These are phyloP conservation scores for Cerastoderma edule DNA, from an alignment of 2,888 invertebrate species.

Conservation along the genomic window DNA sequence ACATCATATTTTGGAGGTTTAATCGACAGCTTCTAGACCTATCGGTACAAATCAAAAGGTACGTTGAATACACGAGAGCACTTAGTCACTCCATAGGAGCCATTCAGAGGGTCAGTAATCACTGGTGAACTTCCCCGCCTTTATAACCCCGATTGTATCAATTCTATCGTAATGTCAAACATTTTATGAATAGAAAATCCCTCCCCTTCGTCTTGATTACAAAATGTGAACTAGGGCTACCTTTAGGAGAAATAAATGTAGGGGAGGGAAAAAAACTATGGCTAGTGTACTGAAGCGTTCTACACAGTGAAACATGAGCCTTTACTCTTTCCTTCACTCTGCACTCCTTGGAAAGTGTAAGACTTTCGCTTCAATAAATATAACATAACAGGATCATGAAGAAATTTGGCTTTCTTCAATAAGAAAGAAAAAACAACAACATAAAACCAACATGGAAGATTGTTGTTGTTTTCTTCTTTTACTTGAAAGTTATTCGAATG, in stretches of 20 bases:
- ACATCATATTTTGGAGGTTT: slow-evolving; percentile 57
- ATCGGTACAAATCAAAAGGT: slow-evolving; percentile 46
- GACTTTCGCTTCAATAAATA: too few relatives aligned
- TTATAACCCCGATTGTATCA: slow-evolving; percentile 53
- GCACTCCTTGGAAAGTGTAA: too few relatives aligned
- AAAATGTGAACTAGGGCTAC: slow-evolving; percentile 20
- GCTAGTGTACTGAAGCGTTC: slow-evolving; percentile 38
- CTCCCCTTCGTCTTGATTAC: slow-evolving; percentile 47
- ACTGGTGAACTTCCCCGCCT: slow-evolving; percentile 57
- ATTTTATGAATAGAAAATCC: slow-evolving; percentile 57
- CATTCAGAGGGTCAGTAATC: slow-evolving; percentile 63
- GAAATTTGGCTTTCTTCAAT: too few relatives aligned
- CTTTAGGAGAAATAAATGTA: slow-evolving; percentile 7
- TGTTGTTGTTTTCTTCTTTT: too few relatives aligned
- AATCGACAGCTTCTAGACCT: slow-evolving; percentile 42
- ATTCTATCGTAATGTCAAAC: slow-evolving; percentile 62
- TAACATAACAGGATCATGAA: too few relatives aligned
- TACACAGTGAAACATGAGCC: slow-evolving; percentile 33
- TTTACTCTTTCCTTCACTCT: slow-evolving; percentile 17
- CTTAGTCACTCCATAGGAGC: slow-evolving; percentile 61
- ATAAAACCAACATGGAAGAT: too few relatives aligned
- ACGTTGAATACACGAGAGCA: slow-evolving; percentile 53
- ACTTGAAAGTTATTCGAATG: too few relatives aligned
- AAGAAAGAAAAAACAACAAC: too few relatives aligned
- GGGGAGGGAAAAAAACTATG: slow-evolving; percentile 18